Evolutionary conservation across 2,113 vertebrate species (phyloP).

Genomic region (Myocastor coypus): DNA sequence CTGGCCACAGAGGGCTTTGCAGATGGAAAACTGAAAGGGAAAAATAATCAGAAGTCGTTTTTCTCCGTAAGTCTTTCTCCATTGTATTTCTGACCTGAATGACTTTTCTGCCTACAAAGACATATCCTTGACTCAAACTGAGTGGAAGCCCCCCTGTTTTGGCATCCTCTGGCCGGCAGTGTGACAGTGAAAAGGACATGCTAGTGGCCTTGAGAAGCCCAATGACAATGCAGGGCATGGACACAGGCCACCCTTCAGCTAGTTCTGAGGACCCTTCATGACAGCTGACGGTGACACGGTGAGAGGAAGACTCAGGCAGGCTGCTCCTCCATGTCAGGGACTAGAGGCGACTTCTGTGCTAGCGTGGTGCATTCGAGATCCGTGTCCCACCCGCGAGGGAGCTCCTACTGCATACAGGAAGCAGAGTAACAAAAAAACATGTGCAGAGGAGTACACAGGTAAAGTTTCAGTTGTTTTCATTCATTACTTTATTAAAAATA

Average conservation of each 20-base stretch:
- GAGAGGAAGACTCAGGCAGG: not conserved
- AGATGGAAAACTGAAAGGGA: not conserved
- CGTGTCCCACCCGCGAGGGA: not conserved
- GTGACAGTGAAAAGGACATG: not conserved
- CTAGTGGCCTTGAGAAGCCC: constrained; percentile 49
- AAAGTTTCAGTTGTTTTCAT: not conserved
- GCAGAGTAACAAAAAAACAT: not conserved
- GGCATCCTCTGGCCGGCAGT: constrained; percentile 19
- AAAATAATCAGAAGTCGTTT: not conserved
- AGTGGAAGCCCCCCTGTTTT: constrained; percentile 15
- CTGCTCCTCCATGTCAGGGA: not conserved
- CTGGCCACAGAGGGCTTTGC: not conserved
- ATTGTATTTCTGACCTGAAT: constrained; percentile 38
- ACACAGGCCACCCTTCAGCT: constrained; percentile 15
- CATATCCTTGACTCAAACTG: constrained; percentile 60
- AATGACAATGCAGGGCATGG: constrained; percentile 64
- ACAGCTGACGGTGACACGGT: not conserved
- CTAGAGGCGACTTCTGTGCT: not conserved
- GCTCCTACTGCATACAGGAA: not conserved
- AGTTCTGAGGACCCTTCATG: not conserved
- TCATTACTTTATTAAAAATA: too few species aligned
- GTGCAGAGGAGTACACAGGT: not conserved
- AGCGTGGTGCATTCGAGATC: not conserved
- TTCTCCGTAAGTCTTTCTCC: not conserved
- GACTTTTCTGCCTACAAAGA: constrained; percentile 31